Evolutionary conservation across 2,113 vertebrate species (phyloP).

Genomic region (Monarcha castaneiventris): DNA sequence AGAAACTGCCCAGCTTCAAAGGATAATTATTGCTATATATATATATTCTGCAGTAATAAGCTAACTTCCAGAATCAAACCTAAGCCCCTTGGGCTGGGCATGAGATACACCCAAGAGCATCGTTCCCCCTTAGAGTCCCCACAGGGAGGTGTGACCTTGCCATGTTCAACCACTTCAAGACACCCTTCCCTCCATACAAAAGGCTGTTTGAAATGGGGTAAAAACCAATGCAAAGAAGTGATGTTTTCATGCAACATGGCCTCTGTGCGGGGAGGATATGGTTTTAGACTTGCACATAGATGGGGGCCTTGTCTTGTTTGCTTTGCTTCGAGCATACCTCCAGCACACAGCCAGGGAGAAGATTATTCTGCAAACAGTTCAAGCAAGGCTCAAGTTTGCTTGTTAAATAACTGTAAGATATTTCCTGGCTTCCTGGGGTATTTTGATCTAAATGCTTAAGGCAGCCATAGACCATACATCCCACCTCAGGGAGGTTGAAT

Average conservation of each 20-base stretch:
- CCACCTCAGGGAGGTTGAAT: neutral
- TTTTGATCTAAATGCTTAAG: neutral
- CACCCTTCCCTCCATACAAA: neutral
- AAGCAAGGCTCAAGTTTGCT: neutral
- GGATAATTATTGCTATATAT: neutral
- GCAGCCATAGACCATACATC: neutral
- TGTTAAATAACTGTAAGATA: neutral
- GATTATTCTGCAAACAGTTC: neutral
- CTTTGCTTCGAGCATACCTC: neutral
- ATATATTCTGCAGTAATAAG: neutral
- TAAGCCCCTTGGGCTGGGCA: neutral
- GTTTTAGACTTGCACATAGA: neutral
- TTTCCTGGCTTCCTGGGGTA: neutral
- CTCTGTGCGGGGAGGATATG: neutral
- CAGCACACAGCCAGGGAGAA: neutral
- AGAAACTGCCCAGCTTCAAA: neutral
- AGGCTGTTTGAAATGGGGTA: neutral
- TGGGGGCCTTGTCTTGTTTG: neutral
- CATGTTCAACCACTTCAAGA: neutral
- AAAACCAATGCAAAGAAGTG: neutral
- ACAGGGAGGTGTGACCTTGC: neutral
- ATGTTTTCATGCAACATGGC: neutral
- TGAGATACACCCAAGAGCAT: fast-evolving
- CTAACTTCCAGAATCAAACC: neutral
- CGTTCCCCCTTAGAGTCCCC: neutral